A percentile compares a stretch with the other conserved stretches of the same genome.
These are phyloP conservation scores for Thinocorus orbignyianus DNA, from an alignment of 2,113 vertebrate species.

Conservation along the genomic window DNA sequence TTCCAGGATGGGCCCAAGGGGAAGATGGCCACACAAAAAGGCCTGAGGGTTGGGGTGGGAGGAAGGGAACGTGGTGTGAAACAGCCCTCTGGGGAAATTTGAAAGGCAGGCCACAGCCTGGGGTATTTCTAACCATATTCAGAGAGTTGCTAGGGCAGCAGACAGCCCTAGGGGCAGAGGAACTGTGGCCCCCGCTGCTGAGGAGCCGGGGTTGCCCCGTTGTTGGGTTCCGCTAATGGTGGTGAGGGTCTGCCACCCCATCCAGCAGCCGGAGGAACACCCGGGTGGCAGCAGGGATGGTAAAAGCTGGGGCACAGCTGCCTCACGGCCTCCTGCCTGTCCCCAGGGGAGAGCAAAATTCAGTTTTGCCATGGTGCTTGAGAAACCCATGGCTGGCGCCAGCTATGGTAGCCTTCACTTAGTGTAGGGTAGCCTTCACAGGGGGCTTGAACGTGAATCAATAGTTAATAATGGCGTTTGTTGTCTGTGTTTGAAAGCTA, in stretches of 20 bases:
- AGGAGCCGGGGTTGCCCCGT: not conserved
- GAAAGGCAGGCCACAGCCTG: not conserved
- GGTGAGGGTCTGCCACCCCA: not conserved
- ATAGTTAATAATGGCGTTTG: not conserved
- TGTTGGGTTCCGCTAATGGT: not conserved
- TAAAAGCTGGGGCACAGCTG: rapidly evolving
- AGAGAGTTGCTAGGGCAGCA: conserved; percentile 5
- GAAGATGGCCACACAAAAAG: not conserved
- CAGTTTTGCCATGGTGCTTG: not conserved
- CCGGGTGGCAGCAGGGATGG: rapidly evolving
- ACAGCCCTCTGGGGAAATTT: rapidly evolving
- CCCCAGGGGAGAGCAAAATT: not conserved
- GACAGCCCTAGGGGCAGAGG: not conserved
- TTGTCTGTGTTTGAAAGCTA: not conserved
- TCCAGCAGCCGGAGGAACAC: rapidly evolving
- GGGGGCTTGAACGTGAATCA: not conserved
- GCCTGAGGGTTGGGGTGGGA: no score
- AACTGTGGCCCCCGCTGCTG: not conserved
- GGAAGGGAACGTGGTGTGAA: not conserved
- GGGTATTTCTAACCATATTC: not conserved
- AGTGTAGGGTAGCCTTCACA: rapidly evolving
- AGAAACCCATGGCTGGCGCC: not conserved
- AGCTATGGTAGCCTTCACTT: not conserved
- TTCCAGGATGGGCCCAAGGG: rapidly evolving
- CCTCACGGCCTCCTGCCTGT: not conserved